phyloP scores from a whole-genome alignment of 2,113 vertebrate species.

The Eurypyga helias region DNA sequence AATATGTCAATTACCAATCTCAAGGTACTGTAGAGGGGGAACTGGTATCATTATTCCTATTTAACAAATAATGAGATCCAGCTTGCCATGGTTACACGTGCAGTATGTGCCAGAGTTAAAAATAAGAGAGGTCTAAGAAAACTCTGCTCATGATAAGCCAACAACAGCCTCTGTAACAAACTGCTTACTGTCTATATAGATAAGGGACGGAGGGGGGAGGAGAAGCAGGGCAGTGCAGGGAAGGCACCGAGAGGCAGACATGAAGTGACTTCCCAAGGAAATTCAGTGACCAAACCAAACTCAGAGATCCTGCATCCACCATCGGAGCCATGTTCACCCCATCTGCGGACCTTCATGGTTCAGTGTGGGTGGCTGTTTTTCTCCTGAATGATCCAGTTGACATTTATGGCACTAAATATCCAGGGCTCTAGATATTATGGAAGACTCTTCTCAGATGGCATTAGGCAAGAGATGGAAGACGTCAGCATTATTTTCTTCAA shows the following conservation, averaged over 20 bases:
- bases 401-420: background rate
- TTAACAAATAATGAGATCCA: background rate
- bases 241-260: background rate
- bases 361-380: background rate
- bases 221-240: background rate
- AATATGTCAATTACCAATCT: background rate
- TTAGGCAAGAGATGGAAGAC: background rate
- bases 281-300: background rate
- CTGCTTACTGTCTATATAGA: background rate
- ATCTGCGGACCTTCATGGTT: background rate
- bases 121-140: background rate
- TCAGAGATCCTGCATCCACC: fast-evolving
- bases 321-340: fast-evolving
- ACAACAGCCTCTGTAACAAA: background rate
- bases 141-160: background rate
- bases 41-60: background rate
- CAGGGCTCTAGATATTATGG: background rate
- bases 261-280: background rate
- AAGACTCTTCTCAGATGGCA: background rate
- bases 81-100: background rate
- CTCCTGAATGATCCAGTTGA: background rate
- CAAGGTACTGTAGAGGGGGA: background rate
- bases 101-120: background rate
- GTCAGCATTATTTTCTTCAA: background rate
- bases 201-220: background rate